Conservation (phyloP, 1,140 invertebrate genomes). For the Coboldia fuscipes region DNA sequence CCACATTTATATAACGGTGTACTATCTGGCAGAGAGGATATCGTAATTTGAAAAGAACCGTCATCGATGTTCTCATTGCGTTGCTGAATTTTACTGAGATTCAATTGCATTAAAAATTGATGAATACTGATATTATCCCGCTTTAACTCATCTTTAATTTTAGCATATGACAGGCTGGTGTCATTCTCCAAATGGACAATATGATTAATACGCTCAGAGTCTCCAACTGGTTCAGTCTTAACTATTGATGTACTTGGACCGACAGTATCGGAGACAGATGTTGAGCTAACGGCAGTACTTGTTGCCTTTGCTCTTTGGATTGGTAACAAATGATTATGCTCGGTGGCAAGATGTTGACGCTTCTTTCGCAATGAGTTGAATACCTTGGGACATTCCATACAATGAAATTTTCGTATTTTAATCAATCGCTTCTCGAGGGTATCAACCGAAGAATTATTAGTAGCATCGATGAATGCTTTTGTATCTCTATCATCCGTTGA, state of each 20-base stretch:
- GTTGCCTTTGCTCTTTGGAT: not conserved
- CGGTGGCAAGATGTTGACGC: not conserved
- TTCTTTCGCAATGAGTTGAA: constrained; percentile 2
- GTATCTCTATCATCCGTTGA: not conserved
- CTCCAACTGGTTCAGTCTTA: constrained; percentile 5
- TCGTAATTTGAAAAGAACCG: too few relatives aligned
- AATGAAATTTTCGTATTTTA: constrained; percentile 2
- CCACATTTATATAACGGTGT: too few relatives aligned
- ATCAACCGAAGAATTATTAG: not conserved
- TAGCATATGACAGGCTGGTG: too few relatives aligned
- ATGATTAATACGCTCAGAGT: constrained; percentile 15
- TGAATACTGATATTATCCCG: too few relatives aligned
- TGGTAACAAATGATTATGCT: not conserved
- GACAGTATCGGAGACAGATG: not conserved
- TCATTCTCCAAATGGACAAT: constrained; percentile 17
- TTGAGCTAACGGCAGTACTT: not conserved
- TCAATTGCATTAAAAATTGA: too few relatives aligned
- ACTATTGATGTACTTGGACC: not conserved
- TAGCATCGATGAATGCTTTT: not conserved
- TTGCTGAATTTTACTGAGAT: too few relatives aligned
- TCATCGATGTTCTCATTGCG: too few relatives aligned
- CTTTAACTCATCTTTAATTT: too few relatives aligned
- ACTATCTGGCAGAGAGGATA: too few relatives aligned
- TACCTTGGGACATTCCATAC: constrained; percentile 1
- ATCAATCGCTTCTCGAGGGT: not conserved